phyloP scores from a whole-genome alignment of 2,888 invertebrate species.

The Marasmarcha lunaedactyla region DNA sequence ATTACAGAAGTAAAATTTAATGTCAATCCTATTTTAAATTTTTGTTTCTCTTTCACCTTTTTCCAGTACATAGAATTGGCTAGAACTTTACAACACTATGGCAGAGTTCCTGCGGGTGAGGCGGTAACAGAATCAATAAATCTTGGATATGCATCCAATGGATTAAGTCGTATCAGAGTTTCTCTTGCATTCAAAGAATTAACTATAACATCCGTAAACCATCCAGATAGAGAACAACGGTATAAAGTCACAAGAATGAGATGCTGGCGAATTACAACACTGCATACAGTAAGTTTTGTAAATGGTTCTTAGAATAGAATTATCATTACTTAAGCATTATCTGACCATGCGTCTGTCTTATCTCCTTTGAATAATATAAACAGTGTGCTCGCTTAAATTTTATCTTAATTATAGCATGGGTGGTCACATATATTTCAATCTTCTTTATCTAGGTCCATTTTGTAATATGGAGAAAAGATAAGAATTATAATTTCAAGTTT shows the following conservation, averaged over 20 bases:
- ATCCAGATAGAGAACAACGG: constrained; percentile 81
- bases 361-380: neutral
- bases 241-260: constrained; percentile 97
- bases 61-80: constrained; percentile 88
- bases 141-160: constrained; percentile 24
- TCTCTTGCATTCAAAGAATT: constrained; percentile 90
- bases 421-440: no score
- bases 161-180: constrained; percentile 63
- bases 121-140: constrained; percentile 43
- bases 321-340: no score
- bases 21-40: no score
- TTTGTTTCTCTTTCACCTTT: no score
- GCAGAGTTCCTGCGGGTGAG: constrained; percentile 75
- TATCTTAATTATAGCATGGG: no score
- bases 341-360: neutral
- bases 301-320: neutral
- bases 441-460: no score
- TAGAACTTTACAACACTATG: constrained; percentile 87
- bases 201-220: constrained; percentile 74
- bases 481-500: no score
- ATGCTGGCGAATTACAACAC: constrained; percentile 95
- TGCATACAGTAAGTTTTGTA: constrained; percentile 73
- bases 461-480: no score
- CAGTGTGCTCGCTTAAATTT: no score
- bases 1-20: no score